Conservation (phyloP, 2,888 invertebrate genomes). For the Monochamus alternatus region DNA sequence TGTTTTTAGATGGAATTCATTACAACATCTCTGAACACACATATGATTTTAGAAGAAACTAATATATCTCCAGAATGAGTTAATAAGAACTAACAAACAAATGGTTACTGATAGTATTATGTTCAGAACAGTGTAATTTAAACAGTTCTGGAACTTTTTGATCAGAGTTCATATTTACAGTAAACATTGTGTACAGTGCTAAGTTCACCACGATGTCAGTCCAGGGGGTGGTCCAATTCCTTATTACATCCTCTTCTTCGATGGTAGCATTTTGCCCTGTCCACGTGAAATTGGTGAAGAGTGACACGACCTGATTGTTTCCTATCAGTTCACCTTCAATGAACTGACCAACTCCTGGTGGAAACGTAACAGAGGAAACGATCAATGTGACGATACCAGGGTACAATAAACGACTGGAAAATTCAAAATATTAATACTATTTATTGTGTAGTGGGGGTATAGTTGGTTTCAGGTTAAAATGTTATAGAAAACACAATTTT, state of each 20-base stretch:
- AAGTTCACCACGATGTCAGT: constrained; percentile 91
- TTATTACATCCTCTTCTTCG: constrained; percentile 86
- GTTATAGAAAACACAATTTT: no score
- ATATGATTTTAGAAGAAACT: no score
- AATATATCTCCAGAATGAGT: no score
- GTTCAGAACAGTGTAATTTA: no score
- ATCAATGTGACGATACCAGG: constrained; percentile 92
- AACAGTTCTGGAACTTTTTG: no score
- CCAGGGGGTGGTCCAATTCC: constrained; percentile 86
- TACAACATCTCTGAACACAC: no score
- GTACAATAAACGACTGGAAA: constrained; percentile 86
- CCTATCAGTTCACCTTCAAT: constrained; percentile 78
- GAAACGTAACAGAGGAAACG: constrained; percentile 91
- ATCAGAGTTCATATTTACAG: constrained; percentile 76
- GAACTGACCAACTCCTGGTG: constrained; percentile 93
- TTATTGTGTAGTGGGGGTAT: no score
- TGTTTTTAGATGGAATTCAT: no score
- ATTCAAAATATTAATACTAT: constrained; percentile 50
- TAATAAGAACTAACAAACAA: no score
- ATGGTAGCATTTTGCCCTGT: constrained; percentile 84
- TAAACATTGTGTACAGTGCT: constrained; percentile 85
- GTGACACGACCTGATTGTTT: constrained; percentile 76
- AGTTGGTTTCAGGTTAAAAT: no score
- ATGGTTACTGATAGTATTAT: no score
- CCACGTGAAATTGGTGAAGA: constrained; percentile 98